Base-by-base conservation (phyloP, 2,113 vertebrate species). In the Chionomys nivalis region DNA sequence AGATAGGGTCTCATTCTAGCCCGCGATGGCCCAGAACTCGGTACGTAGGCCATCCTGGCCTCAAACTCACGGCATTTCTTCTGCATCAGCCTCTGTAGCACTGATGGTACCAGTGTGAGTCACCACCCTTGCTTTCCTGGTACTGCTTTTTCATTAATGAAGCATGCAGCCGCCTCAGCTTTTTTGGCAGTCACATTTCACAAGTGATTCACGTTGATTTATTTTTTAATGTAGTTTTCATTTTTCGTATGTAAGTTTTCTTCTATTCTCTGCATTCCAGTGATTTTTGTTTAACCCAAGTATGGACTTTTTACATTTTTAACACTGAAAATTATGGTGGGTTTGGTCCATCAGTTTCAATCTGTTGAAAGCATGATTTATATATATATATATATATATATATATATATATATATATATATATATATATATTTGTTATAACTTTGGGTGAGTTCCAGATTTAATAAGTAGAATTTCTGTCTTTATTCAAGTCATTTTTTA, bases 201-300 rank as follows among this genome's bases (percentile, higher is more conserved):
- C 49, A 49, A 68, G 39, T 89, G 94, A 96, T 58, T 97, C 94
- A 97, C 58, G n/a, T 31, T 93, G 70, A 92, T 96, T 94, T 66
- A 72, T 96, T 94, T 96, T 89, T 81, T 26, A 79, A 52, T 89
- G 65, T 44, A 94, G 55, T 58, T 88, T 96, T 90, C 68, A 39
- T 61, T 72, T 89, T 89, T 61, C 52, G 39, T 5, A 17, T 52
- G 16, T 94, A 55, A 92, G 44, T 44, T 58, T 95, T 89, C 78
- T 82, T 93, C 58, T 52, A 76, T 86, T 63, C 77, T 86, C 44
- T 89, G 13, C 76, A 94, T 94, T 89, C 42, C 66, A 89, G 55
- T 79, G 63, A 39, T 72, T 89, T 82, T 44, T 89, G 44, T 63
- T 83, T 11, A 63, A 83, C 42, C 7, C 70, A 77, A 89, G 24